Percentiles rank a stretch among this genome's conserved stretches.
Conservation (phyloP, 2,113 vertebrate genomes). For the Catharus bicknelli region DNA sequence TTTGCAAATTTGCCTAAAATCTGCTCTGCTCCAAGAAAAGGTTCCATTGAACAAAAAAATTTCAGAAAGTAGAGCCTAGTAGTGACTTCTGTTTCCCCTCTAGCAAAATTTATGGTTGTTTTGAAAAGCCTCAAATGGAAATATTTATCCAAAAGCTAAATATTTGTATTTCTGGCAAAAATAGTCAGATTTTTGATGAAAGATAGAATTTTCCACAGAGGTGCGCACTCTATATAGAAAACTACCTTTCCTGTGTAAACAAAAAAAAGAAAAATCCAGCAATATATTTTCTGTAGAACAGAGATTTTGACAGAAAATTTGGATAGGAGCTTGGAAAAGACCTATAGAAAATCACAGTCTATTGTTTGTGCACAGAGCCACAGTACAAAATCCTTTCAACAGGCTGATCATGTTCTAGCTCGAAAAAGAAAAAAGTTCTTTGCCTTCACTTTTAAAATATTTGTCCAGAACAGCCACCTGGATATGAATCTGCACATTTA, state of each 20-base stretch:
- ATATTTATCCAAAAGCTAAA: not conserved
- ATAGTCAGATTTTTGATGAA: not conserved
- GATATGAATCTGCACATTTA: not conserved
- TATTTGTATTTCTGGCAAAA: not conserved
- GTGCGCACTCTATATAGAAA: not conserved
- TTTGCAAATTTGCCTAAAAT: not conserved
- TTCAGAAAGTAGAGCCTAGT: not conserved
- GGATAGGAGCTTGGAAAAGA: not conserved
- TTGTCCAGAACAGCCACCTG: not conserved
- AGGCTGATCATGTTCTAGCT: not conserved
- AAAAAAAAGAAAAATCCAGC: not conserved
- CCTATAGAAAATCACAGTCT: not conserved
- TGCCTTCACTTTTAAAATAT: not conserved
- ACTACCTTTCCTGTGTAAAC: not conserved
- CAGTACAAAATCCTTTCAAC: not conserved
- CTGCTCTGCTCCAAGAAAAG: not conserved
- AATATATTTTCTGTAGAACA: not conserved
- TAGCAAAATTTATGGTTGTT: not conserved
- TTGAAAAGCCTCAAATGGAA: not conserved
- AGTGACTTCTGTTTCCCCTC: not conserved
- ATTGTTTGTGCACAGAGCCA: not conserved
- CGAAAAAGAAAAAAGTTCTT: not conserved
- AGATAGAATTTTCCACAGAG: not conserved
- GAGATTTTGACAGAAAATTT: not conserved
- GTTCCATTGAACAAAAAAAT: not conserved